Base-by-base conservation (phyloP, 2,888 invertebrate genomes). In the Orthosia cruda region DNA sequence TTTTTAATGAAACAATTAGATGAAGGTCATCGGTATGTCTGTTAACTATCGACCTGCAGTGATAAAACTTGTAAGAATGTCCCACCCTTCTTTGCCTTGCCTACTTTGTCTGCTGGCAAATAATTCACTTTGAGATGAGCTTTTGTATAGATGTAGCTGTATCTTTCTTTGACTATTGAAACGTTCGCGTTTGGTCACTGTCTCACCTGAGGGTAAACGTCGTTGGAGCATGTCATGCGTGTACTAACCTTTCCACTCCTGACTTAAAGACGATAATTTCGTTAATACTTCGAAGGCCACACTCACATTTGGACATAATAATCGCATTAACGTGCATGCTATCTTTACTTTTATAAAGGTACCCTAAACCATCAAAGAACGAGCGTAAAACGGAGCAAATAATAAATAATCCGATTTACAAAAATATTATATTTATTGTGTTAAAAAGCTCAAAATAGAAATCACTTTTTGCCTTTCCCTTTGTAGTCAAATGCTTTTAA, bases 401-500 rank as follows among this genome's bases (percentile, higher is more conserved):
- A 73, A 73, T 57, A 65, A 52, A 71, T 66, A 74, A 80, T 63
- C 66, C 32, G 57, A 69, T 69, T 79, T 65, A 52, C 57, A 57
- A 20, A 66, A 69, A 63, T 57, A 47, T 66, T 32, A 32, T n/a
- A 47, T 52, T 74, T 74, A 73, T 63, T 63, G 47, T 73, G 66
- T 58, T 78, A 58, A 54, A n/a, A 80, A 77, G 32, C 47, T 40
- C 20, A 49, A 63, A 80, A 66, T 54, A 63, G 18, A 80, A 58
- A 80, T 80, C 23, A 49, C 16, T 63, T 73, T 57, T 26, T 66
- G 15, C 32, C 18, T 66, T 49, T 32, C 1, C 0, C 20, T 80
- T 58, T 50, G 52, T 23, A 49, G 52, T 52, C 20, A 67, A 61
- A 65, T 78, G 13, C n/a, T 78, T 71, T 77, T 69, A 52, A 1